These are phyloP conservation scores for Micromussa lordhowensis DNA, from an alignment of 92 coral and sea anemone genomes.

Conservation along the genomic window DNA sequence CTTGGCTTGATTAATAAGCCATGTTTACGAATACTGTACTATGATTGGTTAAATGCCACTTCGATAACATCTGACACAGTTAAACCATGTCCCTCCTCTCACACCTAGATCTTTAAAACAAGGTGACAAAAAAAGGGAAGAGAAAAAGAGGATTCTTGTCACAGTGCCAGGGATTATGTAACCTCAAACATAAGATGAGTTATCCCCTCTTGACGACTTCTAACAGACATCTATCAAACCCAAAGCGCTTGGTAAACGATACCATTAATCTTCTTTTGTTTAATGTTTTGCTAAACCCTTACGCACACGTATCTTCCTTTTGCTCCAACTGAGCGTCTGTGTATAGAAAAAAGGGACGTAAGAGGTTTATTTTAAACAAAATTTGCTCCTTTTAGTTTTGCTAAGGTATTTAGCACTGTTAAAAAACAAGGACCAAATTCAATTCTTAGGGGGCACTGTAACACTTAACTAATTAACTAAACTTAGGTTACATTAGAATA, in stretches of 20 bases:
- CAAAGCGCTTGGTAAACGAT: neutral
- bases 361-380: neutral
- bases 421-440: neutral
- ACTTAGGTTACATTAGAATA: neutral
- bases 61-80: neutral
- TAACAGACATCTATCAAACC: neutral
- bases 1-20: neutral
- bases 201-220: neutral
- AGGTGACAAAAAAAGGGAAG: neutral
- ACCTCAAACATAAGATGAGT: neutral
- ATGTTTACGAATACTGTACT: neutral
- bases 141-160: slow-evolving; percentile 1
- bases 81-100: neutral
- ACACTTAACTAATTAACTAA: neutral
- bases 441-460: neutral
- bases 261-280: too few species aligned
- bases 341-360: neutral
- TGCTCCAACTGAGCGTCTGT: too few species aligned
- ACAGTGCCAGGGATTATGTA: neutral
- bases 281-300: neutral
- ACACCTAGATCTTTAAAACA: neutral
- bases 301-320: neutral
- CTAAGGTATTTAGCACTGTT: neutral
- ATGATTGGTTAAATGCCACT: neutral
- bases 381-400: neutral